Evolutionary conservation across 2,888 invertebrate species (phyloP), one percentile per base, ranked within the genome.

Genomic region (Acrocyrtus sp.): DNA sequence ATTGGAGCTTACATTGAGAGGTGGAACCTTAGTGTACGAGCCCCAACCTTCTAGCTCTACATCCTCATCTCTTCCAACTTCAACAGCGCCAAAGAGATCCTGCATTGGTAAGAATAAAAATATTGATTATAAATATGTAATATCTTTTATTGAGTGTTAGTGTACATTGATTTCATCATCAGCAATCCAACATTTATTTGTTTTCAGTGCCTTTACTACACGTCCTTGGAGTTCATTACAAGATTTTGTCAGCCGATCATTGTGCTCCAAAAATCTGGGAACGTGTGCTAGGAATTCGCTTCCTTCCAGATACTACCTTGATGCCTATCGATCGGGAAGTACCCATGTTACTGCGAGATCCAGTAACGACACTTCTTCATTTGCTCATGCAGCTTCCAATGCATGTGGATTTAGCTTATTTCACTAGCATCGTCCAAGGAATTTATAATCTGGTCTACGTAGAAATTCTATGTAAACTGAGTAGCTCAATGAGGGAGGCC

Each of bases 401-500:
- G 75, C 91, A 93, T 83, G 88, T 96, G 68, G 94, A 95, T 84
- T 90, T 92, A 87, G 96, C 91, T 60, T 95, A 95, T 84, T 96
- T 93, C 86, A 92, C 92, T 1, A 91, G 92, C 83, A 90, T 96
- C 82, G 93, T 96, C 1, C 92, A 92, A 84, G 90, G 92, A 78
- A 88, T 96, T 78, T 97, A 94, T 87, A 94, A 96, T 84, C 88
- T 96, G 76, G 87, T 92, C 74, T 95, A 94, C 86, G 92, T 96
- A 84, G 96, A 96, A 88, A 91, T 94, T 54, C 89, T 95, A 77
- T 89, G 92, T 62, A 93, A 93, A 85, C 87, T 95, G 76, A 89
- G 91, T 65, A 91, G 91, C 76, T 87, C 87, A 77, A 86, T 91
- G 82, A 88, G 89, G 45, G 89, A 89, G 51, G 86, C 86, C 47